Evolutionary conservation across 2,797 vertebrate species (phyloP).

Genomic region (Otolemur crassicaudatus): DNA sequence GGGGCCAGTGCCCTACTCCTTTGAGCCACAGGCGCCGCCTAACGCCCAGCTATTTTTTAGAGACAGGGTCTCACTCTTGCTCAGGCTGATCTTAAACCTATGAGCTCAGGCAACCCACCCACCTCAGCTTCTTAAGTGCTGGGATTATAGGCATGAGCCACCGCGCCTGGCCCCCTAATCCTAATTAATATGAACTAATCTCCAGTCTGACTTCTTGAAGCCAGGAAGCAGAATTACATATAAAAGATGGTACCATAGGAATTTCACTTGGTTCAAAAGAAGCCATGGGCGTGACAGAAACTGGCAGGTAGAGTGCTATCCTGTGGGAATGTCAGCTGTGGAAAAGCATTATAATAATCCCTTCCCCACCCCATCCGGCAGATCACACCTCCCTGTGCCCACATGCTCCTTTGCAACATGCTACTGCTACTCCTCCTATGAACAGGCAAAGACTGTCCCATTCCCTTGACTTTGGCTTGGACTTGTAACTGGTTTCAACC

Average conservation of each 20-base stretch:
- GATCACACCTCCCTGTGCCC: background rate
- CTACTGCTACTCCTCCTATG: background rate
- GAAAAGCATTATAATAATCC: background rate
- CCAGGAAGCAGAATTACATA: background rate
- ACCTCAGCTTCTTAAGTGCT: too few species aligned
- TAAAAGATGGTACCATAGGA: background rate
- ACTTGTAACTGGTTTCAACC: constrained; percentile 3
- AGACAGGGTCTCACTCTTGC: too few species aligned
- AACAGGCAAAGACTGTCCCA: background rate
- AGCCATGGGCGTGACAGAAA: background rate
- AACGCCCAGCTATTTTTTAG: too few species aligned
- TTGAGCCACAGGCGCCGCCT: too few species aligned
- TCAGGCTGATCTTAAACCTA: too few species aligned
- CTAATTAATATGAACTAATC: background rate
- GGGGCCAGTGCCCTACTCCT: too few species aligned
- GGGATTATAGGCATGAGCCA: too few species aligned
- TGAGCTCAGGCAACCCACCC: too few species aligned
- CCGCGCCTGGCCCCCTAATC: background rate
- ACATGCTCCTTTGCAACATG: background rate
- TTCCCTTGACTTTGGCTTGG: background rate
- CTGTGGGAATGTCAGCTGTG: constrained; percentile 2
- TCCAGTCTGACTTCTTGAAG: background rate
- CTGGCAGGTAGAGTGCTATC: background rate
- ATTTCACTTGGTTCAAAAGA: background rate
- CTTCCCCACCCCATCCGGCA: background rate